Conservation (phyloP, 2,888 invertebrate genomes). For the Mesorhabditis spiculigera region DNA sequence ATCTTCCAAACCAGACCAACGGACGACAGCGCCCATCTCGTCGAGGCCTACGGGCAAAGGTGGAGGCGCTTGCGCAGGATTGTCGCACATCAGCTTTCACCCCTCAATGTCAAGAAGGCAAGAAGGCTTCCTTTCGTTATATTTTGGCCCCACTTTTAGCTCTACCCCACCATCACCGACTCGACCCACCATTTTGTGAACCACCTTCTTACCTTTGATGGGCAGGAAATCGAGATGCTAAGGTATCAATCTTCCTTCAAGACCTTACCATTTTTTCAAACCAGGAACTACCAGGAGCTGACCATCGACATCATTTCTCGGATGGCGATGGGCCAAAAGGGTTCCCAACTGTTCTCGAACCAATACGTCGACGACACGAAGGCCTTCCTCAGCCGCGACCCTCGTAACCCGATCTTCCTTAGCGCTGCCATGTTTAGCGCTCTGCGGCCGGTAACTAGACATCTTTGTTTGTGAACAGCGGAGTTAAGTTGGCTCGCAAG, state of each 20-base stretch:
- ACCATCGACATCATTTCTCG: slow-evolving; percentile 63
- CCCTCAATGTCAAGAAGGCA: slow-evolving; percentile 61
- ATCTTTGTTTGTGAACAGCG: too few relatives aligned
- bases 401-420: slow-evolving; percentile 5
- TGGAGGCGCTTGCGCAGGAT: slow-evolving; percentile 65
- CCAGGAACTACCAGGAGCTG: slow-evolving; percentile 57
- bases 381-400: not conserved
- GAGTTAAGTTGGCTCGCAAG: too few relatives aligned
- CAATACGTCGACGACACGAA: not conserved
- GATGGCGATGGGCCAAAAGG: slow-evolving; percentile 53
- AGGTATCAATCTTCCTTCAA: not conserved
- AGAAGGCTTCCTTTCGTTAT: not conserved
- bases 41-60: slow-evolving; percentile 59
- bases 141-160: slow-evolving; percentile 35
- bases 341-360: not conserved
- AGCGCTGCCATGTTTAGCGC: not conserved
- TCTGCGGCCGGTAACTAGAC: too few relatives aligned
- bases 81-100: slow-evolving; percentile 63
- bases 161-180: slow-evolving; percentile 60
- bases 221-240: not conserved
- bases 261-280: not conserved
- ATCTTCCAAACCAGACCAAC: not conserved
- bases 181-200: slow-evolving; percentile 57
- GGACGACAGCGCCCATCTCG: slow-evolving; percentile 34
- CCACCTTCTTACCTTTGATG: not conserved